phyloP scores from a whole-genome alignment of 1,140 invertebrate species.

The Diprion similis region DNA sequence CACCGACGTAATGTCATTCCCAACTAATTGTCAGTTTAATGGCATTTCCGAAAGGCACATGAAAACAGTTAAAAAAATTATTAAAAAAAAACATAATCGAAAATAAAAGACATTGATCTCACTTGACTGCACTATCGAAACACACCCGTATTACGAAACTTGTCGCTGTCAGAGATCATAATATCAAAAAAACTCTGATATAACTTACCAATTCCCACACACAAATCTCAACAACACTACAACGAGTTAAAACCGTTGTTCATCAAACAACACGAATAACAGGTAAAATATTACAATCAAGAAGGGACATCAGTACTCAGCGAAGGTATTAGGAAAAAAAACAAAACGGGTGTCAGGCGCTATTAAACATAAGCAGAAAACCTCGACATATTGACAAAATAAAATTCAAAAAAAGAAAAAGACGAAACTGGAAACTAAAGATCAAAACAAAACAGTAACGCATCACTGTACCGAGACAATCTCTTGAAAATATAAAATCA shows the following conservation, averaged over 20 bases:
- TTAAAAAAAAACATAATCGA: conserved; percentile 35
- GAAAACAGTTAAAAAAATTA: conserved; percentile 42
- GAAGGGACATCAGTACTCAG: no score
- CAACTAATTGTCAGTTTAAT: conserved; percentile 54
- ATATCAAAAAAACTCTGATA: conserved; percentile 24
- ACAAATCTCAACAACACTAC: background rate
- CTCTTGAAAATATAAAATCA: no score
- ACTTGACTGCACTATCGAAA: conserved; percentile 24
- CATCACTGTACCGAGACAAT: no score
- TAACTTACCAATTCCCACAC: conserved; percentile 21
- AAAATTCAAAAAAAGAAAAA: no score
- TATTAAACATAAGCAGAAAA: conserved; percentile 21
- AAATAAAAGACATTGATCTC: conserved; percentile 27
- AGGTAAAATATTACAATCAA: conserved; percentile 26
- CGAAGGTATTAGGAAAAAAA: no score
- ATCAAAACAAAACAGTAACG: no score
- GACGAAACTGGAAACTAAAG: no score
- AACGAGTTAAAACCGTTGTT: background rate
- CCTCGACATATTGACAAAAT: conserved; percentile 12
- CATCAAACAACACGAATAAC: conserved; percentile 14
- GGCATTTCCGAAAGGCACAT: conserved; percentile 51
- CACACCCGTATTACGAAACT: conserved; percentile 15
- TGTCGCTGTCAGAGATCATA: conserved; percentile 27
- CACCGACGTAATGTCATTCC: conserved; percentile 44
- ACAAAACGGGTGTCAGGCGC: conserved; percentile 14